Percentiles rank a stretch among this genome's conserved stretches.
phyloP scores from a whole-genome alignment of 1,140 invertebrate species.

The Pollicipes pollicipes region DNA sequence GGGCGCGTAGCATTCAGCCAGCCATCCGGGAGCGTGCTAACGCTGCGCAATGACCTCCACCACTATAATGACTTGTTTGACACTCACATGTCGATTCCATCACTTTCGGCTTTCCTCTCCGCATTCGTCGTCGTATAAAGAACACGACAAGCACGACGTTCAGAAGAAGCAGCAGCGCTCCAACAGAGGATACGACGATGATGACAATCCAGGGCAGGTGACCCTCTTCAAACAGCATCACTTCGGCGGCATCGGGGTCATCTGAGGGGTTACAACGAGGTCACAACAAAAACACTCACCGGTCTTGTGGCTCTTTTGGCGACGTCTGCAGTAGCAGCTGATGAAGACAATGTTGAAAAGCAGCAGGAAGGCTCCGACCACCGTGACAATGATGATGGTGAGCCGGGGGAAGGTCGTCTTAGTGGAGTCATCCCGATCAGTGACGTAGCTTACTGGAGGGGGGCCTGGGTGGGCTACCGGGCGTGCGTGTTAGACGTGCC shows the following conservation, averaged over 20 bases:
- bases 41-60: too few species aligned
- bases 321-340: slow-evolving; percentile 61
- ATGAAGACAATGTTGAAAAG: slow-evolving; percentile 64
- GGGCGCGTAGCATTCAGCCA: too few species aligned
- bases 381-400: slow-evolving; percentile 48
- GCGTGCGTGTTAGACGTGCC: too few species aligned
- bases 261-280: too few species aligned
- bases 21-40: too few species aligned
- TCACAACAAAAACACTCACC: too few species aligned
- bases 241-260: background rate
- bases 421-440: slow-evolving; percentile 21
- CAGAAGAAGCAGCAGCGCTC: slow-evolving; percentile 53
- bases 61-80: background rate
- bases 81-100: background rate
- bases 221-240: slow-evolving; percentile 19
- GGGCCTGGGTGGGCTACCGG: too few species aligned
- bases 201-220: slow-evolving; percentile 58
- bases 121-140: slow-evolving; percentile 40
- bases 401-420: slow-evolving; percentile 33
- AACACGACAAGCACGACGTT: slow-evolving; percentile 66
- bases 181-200: slow-evolving; percentile 58
- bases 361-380: slow-evolving; percentile 47
- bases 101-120: background rate
- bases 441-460: slow-evolving; percentile 19
- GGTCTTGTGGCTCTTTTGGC: slow-evolving; percentile 24